Evolutionary conservation across 2,888 invertebrate species (phyloP).

Genomic region (Geophilus truncorum): DNA sequence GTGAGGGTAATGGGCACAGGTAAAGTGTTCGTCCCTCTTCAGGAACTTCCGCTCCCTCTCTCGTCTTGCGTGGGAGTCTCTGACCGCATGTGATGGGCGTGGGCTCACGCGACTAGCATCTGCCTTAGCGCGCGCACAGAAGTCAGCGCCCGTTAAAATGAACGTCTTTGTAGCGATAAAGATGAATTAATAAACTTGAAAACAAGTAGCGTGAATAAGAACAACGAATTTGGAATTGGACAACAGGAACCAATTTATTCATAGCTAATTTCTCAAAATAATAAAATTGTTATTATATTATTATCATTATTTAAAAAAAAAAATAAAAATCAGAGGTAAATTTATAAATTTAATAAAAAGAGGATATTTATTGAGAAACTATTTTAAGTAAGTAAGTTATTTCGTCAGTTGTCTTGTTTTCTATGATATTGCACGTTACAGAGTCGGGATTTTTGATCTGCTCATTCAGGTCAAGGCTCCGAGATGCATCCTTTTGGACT

Average conservation of each 20-base stretch:
- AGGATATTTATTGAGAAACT: too few relatives aligned
- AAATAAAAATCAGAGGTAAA: too few relatives aligned
- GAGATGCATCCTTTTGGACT: not conserved
- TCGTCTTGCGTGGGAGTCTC: constrained; percentile 21
- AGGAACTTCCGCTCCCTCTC: constrained; percentile 25
- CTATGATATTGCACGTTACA: too few relatives aligned
- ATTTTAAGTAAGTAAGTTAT: too few relatives aligned
- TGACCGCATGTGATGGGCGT: constrained; percentile 9
- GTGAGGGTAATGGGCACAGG: constrained; percentile 12
- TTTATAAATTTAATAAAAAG: too few relatives aligned
- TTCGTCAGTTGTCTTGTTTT: too few relatives aligned
- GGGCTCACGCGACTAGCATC: constrained; percentile 17
- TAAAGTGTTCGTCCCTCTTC: constrained; percentile 4
- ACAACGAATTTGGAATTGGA: not conserved
- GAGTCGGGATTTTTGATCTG: constrained; percentile 3
- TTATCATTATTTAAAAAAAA: too few relatives aligned
- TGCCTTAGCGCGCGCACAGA: constrained; percentile 21
- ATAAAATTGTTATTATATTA: not conserved
- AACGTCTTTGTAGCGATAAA: not conserved
- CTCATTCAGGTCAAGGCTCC: constrained; percentile 17
- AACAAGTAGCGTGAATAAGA: not conserved
- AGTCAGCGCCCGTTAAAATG: constrained; percentile 7
- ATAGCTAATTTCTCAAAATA: too few relatives aligned
- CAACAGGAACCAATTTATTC: not conserved
- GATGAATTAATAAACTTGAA: not conserved